These are phyloP conservation scores for Trematocara variabile DNA, from an alignment of 2,113 vertebrate species.

Conservation along the genomic window DNA sequence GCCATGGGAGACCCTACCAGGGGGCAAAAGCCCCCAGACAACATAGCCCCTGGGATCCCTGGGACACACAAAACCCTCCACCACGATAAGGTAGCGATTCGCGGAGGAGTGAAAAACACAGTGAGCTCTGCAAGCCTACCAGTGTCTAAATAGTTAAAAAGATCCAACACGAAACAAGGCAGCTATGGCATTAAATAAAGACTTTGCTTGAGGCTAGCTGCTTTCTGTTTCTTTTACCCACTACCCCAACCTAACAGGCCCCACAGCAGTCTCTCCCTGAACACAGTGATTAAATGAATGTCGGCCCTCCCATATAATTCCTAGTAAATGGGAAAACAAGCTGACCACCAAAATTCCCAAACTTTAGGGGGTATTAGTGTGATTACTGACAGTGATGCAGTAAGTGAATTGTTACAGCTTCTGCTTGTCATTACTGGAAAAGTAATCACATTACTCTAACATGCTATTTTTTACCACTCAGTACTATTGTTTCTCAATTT, in stretches of 20 bases:
- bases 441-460: neutral
- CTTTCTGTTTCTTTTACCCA: neutral
- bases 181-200: neutral
- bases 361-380: neutral
- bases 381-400: neutral
- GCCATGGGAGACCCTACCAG: neutral
- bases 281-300: neutral
- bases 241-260: neutral
- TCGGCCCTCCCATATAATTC: neutral
- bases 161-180: neutral
- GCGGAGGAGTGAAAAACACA: neutral
- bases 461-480: neutral
- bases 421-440: neutral
- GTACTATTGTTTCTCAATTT: neutral
- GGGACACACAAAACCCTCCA: neutral
- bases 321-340: neutral
- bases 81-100: neutral
- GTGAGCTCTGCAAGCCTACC: neutral
- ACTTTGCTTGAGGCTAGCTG: neutral
- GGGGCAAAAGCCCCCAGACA: neutral
- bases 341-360: neutral
- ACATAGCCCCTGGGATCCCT: neutral
- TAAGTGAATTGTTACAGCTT: neutral
- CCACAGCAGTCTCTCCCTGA: neutral
- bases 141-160: neutral